phyloP scores from a whole-genome alignment of 2,113 vertebrate genomes.

The Aspidoscelis tigris region DNA sequence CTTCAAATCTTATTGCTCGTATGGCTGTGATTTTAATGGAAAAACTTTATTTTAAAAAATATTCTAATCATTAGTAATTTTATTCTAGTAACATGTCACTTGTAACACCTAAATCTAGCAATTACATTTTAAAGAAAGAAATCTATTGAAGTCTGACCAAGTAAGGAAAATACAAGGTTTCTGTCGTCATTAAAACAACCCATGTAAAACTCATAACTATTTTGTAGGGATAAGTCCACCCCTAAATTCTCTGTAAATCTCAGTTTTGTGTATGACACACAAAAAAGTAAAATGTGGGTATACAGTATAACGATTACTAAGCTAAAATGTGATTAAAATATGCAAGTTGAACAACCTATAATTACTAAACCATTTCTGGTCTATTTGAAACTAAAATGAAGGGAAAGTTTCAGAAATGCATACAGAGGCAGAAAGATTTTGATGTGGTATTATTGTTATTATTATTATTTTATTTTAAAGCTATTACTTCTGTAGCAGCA shows the following conservation, averaged over 20 bases:
- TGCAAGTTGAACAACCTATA: rapidly evolving
- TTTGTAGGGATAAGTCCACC: background rate
- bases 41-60: background rate
- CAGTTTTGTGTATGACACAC: background rate
- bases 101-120: background rate
- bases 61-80: background rate
- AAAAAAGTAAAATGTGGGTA: background rate
- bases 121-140: slow-evolving; percentile 12
- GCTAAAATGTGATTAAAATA: rapidly evolving
- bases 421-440: slow-evolving; percentile 60
- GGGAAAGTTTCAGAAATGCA: slow-evolving; percentile 72
- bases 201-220: background rate
- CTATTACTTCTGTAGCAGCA: slow-evolving; percentile 78
- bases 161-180: background rate
- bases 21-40: background rate
- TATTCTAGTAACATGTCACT: background rate
- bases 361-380: slow-evolving; percentile 53
- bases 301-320: rapidly evolving
- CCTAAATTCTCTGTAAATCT: background rate
- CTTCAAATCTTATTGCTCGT: background rate
- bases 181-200: background rate
- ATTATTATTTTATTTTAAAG: slow-evolving; percentile 69
- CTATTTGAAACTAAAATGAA: slow-evolving; percentile 69
- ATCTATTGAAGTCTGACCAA: background rate
- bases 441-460: slow-evolving; percentile 59